A percentile compares a stretch with the other conserved stretches of the same genome.
Conservation (phyloP, 2,888 invertebrate genomes). For the Carpatolechia fugitivella region DNA sequence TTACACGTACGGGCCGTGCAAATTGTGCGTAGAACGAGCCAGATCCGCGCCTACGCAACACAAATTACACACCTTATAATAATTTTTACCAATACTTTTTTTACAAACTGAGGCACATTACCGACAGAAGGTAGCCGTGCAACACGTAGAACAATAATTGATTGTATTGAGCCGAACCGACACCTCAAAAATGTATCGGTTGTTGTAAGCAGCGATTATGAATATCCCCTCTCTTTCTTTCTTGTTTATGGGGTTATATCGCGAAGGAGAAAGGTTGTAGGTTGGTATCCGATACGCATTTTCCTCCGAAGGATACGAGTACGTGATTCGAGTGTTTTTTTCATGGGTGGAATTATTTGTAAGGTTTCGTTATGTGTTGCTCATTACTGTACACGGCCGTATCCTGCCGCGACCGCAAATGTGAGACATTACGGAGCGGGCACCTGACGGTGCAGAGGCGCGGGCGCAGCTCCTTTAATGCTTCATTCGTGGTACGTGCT, state of each 20-base stretch:
- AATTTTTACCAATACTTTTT: constrained; percentile 49
- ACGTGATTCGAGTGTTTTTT: constrained; percentile 77
- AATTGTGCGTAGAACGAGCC: constrained; percentile 18
- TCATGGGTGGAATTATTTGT: constrained; percentile 77
- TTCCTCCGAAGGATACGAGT: constrained; percentile 75
- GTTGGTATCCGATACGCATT: constrained; percentile 71
- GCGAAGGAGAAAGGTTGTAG: constrained; percentile 41
- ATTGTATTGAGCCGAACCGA: constrained; percentile 68
- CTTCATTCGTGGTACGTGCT: constrained; percentile 58
- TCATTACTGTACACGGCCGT: constrained; percentile 76
- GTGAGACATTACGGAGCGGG: constrained; percentile 61
- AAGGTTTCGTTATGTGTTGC: constrained; percentile 78
- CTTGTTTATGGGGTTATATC: constrained; percentile 17
- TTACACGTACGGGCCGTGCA: constrained; percentile 33
- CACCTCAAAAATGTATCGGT: constrained; percentile 68
- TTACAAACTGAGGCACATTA: constrained; percentile 56
- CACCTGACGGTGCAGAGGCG: constrained; percentile 35
- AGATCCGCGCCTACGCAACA: constrained; percentile 20
- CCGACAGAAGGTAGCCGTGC: constrained; percentile 66
- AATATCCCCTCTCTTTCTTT: constrained; percentile 49
- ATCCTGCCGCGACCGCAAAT: constrained; percentile 77
- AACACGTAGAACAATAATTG: constrained; percentile 74
- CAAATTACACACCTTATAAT: constrained; percentile 51
- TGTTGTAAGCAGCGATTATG: constrained; percentile 51
- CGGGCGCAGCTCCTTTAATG: constrained; percentile 62